These are phyloP conservation scores for Corythornis vintsioides DNA, from an alignment of 2,113 vertebrate genomes.

Conservation along the genomic window DNA sequence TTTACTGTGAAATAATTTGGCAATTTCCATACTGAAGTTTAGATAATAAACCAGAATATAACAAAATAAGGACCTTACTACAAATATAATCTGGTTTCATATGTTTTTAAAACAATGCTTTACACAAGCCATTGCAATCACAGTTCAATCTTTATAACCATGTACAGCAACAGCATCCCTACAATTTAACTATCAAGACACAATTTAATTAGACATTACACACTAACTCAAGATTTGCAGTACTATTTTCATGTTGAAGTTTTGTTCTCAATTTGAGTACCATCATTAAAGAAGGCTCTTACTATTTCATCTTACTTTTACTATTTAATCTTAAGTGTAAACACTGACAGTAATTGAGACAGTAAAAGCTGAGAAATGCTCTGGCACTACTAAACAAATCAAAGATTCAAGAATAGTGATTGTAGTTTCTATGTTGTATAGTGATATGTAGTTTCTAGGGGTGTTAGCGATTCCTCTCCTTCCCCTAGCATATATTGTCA, in stretches of 20 bases:
- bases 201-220: neutral
- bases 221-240: neutral
- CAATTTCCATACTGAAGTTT: neutral
- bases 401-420: neutral
- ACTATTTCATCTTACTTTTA: neutral
- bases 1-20: neutral
- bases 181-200: neutral
- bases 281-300: neutral
- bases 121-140: neutral
- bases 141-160: neutral
- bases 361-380: neutral
- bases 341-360: neutral
- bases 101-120: neutral
- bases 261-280: neutral
- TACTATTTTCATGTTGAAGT: neutral
- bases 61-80: neutral
- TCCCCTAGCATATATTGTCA: neutral
- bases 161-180: neutral
- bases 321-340: neutral
- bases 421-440: no score
- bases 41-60: neutral
- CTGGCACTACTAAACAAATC: neutral
- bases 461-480: neutral
- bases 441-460: no score
- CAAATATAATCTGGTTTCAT: neutral